Evolutionary conservation across 2,113 vertebrate genomes (phyloP).

Genomic region (Pelvicachromis taeniatus): DNA sequence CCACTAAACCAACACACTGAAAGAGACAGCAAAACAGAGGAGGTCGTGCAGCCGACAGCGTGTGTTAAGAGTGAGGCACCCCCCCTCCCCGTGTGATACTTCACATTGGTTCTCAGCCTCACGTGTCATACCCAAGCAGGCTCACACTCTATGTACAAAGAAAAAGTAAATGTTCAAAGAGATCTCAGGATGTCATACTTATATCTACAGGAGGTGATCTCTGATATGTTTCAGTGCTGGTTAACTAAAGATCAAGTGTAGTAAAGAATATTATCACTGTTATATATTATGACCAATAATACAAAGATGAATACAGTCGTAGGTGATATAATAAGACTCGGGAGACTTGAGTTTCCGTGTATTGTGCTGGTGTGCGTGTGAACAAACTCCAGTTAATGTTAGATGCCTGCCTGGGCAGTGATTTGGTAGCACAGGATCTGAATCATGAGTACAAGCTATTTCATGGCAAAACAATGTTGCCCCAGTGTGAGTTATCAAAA

Average conservation of each 20-base stretch:
- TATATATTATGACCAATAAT: neutral
- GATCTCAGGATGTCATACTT: neutral
- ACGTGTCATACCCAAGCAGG: neutral
- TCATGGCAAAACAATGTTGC: constrained; percentile 31
- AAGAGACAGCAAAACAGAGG: constrained; percentile 48
- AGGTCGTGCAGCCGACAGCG: constrained; percentile 16
- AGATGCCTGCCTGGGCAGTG: constrained; percentile 1
- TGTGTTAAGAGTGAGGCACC: neutral
- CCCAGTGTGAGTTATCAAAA: neutral
- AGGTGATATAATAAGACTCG: constrained; percentile 40
- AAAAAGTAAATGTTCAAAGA: neutral
- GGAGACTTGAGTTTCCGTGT: constrained; percentile 47
- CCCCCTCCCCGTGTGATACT: neutral
- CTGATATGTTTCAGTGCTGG: neutral
- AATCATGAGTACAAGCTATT: constrained; percentile 45
- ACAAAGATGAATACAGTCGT: neutral
- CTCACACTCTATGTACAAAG: neutral
- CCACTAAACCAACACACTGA: constrained; percentile 44
- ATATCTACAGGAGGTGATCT: neutral
- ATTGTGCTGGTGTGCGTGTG: constrained; percentile 50
- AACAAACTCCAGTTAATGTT: constrained; percentile 13
- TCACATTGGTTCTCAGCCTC: neutral
- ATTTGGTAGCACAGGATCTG: constrained; percentile 41
- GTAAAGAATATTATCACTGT: neutral
- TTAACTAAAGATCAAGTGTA: neutral